Evolutionary conservation across 2,113 vertebrate species (phyloP), one percentile per base, ranked within the genome.

Genomic region (Pelobates fuscus): DNA sequence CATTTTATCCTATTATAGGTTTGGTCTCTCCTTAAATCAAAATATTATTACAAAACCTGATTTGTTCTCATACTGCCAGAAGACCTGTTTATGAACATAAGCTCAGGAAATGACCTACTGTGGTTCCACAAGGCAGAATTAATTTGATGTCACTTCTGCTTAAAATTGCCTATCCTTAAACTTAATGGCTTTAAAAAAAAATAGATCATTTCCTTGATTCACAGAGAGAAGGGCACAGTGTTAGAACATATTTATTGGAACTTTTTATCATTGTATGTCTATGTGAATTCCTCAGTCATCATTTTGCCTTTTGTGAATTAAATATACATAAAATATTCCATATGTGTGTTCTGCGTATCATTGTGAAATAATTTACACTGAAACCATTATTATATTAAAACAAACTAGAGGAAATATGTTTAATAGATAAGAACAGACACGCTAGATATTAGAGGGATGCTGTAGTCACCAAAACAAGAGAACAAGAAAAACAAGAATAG

Each of bases 51-150:
- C 78, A 80, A 2, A n/a, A 17, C 6, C 4, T 82, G 29, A 72
- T 82, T 84, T 85, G 79, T 84, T 81, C 83, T 80, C 82, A 67
- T 73, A 67, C 81, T 81, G 83, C 0, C 71, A 84, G 85, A 82
- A 80, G 66, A 73, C 27, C 83, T 89, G 80, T 89, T 88, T 88
- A 86, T 87, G 88, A 74, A 82, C 75, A 77, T 79, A 65, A 58
- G 69, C 82, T 82, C 81, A 86, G 85, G 86, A 89, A 88, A 84
- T 88, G 83, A 88, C 83, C 84, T 84, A 64, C 67, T 71, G 71
- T 82, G 78, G 79, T 84, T 83, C 85, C 82, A 77, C 82, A 84
- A 88, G 84, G 81, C 81, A 85, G 83, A 87, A 88, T 89, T 89
- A 84, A 88, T 89, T 89, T 88, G 78, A 82, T 82, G 17, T 78